These are phyloP conservation scores for Hylaeus anthracinus DNA, from an alignment of 1,140 invertebrate species.

Conservation along the genomic window DNA sequence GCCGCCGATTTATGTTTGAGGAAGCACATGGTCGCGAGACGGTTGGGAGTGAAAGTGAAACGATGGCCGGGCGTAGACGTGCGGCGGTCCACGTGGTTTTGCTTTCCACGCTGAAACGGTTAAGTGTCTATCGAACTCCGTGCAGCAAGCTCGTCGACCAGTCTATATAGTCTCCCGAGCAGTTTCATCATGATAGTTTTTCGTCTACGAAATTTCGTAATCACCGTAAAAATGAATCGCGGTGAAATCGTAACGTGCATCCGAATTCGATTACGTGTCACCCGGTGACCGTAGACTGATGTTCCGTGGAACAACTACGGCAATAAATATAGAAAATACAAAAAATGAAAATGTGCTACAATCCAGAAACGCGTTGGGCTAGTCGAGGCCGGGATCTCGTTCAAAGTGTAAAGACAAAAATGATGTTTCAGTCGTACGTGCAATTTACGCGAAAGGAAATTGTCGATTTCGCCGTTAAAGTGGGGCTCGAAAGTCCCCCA, in stretches of 20 bases:
- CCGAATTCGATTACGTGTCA: no score
- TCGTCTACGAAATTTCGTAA: constrained; percentile 11
- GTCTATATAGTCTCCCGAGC: neutral
- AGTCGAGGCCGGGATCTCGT: no score
- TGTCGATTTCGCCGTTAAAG: neutral
- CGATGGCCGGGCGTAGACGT: constrained; percentile 37
- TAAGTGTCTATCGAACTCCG: constrained; percentile 40
- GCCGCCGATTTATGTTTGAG: constrained; percentile 16
- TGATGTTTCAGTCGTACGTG: neutral
- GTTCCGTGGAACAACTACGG: no score
- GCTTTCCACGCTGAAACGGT: constrained; percentile 30
- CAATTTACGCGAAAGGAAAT: neutral
- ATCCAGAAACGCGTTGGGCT: no score
- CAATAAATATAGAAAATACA: no score
- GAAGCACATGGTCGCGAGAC: constrained; percentile 52
- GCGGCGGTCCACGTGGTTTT: constrained; percentile 60
- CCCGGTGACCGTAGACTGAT: no score
- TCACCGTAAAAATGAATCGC: neutral
- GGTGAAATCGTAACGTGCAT: neutral
- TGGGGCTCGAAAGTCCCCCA: neutral
- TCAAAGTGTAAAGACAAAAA: no score
- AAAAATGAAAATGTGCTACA: no score
- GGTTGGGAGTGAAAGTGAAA: constrained; percentile 66
- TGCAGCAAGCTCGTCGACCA: neutral
- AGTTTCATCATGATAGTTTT: neutral